These are phyloP conservation scores for Phasianus colchicus DNA, from an alignment of 2,113 vertebrate species.

Conservation along the genomic window DNA sequence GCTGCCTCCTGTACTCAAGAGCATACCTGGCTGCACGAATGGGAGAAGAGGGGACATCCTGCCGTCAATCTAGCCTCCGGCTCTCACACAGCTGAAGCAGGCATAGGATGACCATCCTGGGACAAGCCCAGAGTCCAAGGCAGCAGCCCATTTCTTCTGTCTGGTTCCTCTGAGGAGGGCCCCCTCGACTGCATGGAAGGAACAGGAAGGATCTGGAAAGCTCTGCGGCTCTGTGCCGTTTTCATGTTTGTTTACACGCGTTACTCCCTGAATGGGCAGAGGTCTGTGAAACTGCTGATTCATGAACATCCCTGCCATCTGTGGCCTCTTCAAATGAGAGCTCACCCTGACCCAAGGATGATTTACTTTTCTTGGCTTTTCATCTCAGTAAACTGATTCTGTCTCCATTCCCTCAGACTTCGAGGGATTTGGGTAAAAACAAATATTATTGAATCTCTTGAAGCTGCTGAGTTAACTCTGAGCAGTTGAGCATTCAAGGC, in stretches of 20 bases:
- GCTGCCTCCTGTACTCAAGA: neutral
- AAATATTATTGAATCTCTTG: neutral
- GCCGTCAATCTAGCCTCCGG: neutral
- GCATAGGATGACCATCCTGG: neutral
- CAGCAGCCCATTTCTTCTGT: neutral
- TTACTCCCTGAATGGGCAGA: conserved; percentile 18
- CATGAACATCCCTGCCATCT: conserved; percentile 22
- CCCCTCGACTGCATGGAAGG: neutral
- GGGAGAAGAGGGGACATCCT: neutral
- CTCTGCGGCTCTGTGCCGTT: neutral
- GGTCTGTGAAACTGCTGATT: conserved; percentile 49
- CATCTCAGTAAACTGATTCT: conserved; percentile 2
- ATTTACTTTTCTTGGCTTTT: conserved; percentile 54
- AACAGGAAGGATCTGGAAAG: neutral
- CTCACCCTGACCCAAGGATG: conserved; percentile 2
- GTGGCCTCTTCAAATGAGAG: conserved; percentile 36
- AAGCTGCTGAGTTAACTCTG: neutral
- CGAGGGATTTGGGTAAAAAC: conserved; percentile 20
- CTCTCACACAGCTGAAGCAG: neutral
- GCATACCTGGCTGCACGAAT: neutral
- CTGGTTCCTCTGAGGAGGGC: neutral
- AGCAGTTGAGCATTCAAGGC: neutral
- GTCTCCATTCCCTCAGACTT: conserved; percentile 25
- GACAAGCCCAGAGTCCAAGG: neutral
- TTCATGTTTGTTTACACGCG: conserved; percentile 4